These are phyloP conservation scores for Phania funesta DNA, from an alignment of 2,888 invertebrate genomes.

Conservation along the genomic window DNA sequence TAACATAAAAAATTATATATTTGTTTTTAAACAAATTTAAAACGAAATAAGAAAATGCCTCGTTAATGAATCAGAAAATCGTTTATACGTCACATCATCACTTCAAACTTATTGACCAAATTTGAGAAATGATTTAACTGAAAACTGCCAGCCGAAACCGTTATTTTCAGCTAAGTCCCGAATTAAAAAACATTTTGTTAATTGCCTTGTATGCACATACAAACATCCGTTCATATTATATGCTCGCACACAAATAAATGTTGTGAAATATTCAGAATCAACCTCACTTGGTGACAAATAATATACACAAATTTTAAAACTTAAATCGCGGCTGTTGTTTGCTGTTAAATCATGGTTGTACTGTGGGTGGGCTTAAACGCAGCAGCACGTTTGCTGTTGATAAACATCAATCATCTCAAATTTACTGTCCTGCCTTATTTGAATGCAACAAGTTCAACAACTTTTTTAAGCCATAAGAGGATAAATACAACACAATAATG, in stretches of 20 bases:
- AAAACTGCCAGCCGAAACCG: constrained; percentile 25
- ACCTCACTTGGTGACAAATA: constrained; percentile 22
- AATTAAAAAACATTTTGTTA: constrained; percentile 10
- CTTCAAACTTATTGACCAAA: background rate
- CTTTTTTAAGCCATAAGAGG: constrained; percentile 41
- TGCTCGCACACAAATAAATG: no score
- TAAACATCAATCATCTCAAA: constrained; percentile 48
- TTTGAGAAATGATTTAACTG: constrained; percentile 15
- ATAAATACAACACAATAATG: background rate
- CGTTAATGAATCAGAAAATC: constrained; percentile 11
- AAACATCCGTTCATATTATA: no score
- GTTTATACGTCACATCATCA: constrained; percentile 10
- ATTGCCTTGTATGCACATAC: constrained; percentile 12
- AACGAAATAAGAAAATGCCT: background rate
- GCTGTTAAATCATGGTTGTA: constrained; percentile 24
- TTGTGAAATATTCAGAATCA: no score
- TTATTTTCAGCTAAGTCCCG: constrained; percentile 18
- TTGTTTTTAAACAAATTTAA: background rate
- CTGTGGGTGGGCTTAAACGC: constrained; percentile 47
- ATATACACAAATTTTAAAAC: background rate
- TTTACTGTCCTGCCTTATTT: constrained; percentile 14
- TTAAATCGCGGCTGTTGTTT: background rate
- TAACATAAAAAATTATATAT: background rate
- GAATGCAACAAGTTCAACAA: constrained; percentile 46
- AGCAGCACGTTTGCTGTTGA: background rate